Base-by-base conservation (phyloP, 2,113 vertebrate genomes). In the Rhombomys opimus region DNA sequence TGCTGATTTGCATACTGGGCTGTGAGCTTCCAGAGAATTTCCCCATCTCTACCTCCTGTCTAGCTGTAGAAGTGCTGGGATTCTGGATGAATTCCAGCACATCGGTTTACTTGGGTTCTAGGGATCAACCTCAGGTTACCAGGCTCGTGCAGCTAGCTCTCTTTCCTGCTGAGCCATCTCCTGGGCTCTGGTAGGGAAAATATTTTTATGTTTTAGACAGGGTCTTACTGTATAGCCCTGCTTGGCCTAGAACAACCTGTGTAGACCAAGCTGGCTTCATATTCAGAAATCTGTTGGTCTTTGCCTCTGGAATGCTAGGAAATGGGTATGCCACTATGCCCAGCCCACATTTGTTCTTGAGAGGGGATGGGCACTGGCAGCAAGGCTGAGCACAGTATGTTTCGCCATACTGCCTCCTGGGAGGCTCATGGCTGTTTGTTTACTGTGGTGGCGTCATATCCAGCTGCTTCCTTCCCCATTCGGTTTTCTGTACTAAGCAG, bases 381-480 rank as follows among this genome's bases (percentile, higher is more conserved):
- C 52, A 59, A 35, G 78, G 52, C 4, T 0, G 22, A 38, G 57
- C 80, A 61, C 80, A 4, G 52, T 10, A 35, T 67, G 63, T 25
- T 68, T 32, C 30, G 3, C 81, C 52, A 17, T 13, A 0, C 27
- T 1, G 0, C 18, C 2, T 2, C 0, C 2, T 46, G 63, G 0
- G 11, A 2, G 65, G 22, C 25, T 0, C 9, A 2, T 3, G 0
- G 27, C 18, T 0, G 0, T 75, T 46, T 25, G 9, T 25, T 50
- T 20, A 41, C 46, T 25, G 2, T 20, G 4, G 2, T 46, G 52
- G 68, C 2, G 0, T 18, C 54, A 9, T 90, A 17, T 32, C 25
- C n/a, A 2, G 35, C 23, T 30, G 73, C 20, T 93, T 70, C 30
- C 87, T 35, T 86, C 57, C 35, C 11, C 32, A 25, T n/a, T 46